phyloP scores from a whole-genome alignment of 2,797 vertebrate species.

The Acipenser ruthenus region DNA sequence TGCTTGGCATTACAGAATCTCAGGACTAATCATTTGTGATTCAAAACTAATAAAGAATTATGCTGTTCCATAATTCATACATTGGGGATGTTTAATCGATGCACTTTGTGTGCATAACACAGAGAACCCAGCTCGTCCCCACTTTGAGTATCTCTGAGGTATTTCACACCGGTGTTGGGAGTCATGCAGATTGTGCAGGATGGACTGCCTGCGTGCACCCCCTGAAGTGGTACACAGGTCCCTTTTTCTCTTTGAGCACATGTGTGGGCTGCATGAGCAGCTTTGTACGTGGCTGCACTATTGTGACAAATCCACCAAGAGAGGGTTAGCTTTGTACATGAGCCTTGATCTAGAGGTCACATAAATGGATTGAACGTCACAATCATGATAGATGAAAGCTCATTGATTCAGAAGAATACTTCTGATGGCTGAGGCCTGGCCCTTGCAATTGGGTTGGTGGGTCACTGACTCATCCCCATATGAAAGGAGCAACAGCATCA shows the following conservation, averaged over 20 bases:
- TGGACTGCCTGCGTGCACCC: not conserved
- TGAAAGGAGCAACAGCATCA: conserved; percentile 17
- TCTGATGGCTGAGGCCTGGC: conserved; percentile 14
- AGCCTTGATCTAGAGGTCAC: conserved; percentile 15
- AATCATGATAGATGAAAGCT: conserved; percentile 8
- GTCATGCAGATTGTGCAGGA: no score
- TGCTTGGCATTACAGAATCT: no score
- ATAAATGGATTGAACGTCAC: conserved; percentile 6
- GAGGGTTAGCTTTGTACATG: conserved; percentile 15
- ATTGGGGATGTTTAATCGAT: no score
- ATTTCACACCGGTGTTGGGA: no score
- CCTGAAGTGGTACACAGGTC: not conserved
- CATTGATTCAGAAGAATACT: not conserved
- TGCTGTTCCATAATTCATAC: not conserved
- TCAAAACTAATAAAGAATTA: not conserved
- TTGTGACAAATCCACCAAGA: conserved; percentile 13
- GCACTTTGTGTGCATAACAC: no score
- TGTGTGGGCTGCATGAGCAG: conserved; percentile 13
- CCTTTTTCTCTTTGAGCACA: conserved; percentile 13
- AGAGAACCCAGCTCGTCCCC: no score
- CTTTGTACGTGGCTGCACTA: conserved; percentile 4
- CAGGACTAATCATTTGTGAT: not conserved
- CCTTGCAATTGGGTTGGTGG: conserved; percentile 28
- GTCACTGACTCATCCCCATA: conserved; percentile 17
- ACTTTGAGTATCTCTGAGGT: no score